Evolutionary conservation across 2,113 vertebrate species (phyloP).

Genomic region (Todiramphus chloris): DNA sequence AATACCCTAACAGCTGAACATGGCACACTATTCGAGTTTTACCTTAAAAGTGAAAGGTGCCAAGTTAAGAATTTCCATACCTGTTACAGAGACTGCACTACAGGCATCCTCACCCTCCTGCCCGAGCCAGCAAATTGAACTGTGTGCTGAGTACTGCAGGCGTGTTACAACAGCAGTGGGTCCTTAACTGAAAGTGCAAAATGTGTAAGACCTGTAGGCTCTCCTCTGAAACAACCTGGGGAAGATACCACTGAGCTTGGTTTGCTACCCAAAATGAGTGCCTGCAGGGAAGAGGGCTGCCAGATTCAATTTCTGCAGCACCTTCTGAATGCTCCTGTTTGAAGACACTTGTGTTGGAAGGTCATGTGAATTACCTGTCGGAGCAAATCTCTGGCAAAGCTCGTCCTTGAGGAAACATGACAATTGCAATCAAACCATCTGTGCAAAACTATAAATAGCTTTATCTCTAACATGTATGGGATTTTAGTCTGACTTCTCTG

Average conservation of each 20-base stretch:
- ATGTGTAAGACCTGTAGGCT: neutral
- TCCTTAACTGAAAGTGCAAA: neutral
- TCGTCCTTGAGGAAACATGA: conserved; percentile 39
- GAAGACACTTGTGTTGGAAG: neutral
- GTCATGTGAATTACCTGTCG: conserved; percentile 1
- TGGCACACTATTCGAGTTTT: neutral
- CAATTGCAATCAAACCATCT: conserved; percentile 32
- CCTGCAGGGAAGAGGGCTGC: neutral
- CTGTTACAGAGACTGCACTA: neutral
- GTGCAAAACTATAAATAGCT: conserved; percentile 42
- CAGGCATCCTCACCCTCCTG: neutral
- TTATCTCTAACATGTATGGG: neutral
- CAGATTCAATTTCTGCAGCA: neutral
- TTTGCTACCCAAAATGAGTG: neutral
- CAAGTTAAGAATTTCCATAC: neutral
- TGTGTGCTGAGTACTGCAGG: neutral
- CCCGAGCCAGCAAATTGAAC: neutral
- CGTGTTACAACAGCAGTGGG: neutral
- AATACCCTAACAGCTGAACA: neutral
- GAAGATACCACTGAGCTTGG: neutral
- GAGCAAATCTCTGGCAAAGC: neutral
- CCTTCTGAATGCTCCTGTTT: neutral
- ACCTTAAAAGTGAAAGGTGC: neutral
- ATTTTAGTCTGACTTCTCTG: conserved; percentile 33
- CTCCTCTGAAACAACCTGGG: neutral